These are phyloP conservation scores for Heliornis fulica DNA, from an alignment of 2,113 vertebrate species.

Conservation along the genomic window DNA sequence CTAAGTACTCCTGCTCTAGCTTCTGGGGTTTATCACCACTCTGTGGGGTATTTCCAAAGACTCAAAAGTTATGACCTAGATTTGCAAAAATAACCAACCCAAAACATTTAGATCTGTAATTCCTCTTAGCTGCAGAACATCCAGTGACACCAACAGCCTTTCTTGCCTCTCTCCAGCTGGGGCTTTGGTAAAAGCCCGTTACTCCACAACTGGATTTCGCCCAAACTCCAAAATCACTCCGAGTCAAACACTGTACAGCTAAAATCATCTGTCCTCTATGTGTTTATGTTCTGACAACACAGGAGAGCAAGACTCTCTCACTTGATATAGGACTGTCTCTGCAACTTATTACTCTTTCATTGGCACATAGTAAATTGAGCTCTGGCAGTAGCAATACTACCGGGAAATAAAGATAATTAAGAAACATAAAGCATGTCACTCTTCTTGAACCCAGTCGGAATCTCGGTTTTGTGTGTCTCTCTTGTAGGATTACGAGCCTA, in stretches of 20 bases:
- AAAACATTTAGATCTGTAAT: background rate
- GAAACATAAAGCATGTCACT: constrained; percentile 78
- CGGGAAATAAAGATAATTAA: constrained; percentile 81
- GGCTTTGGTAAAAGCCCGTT: background rate
- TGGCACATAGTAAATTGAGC: constrained; percentile 71
- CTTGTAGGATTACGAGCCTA: constrained; percentile 48
- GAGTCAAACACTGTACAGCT: constrained; percentile 25
- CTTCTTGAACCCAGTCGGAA: constrained; percentile 66
- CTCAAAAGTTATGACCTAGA: background rate
- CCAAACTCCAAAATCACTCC: background rate
- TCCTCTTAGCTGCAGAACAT: background rate
- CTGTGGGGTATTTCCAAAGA: background rate
- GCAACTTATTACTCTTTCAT: constrained; percentile 72
- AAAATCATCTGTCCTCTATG: constrained; percentile 25
- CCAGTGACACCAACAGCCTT: background rate
- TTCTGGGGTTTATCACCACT: background rate
- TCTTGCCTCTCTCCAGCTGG: background rate
- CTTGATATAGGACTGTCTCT: constrained; percentile 66
- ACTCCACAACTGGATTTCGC: background rate
- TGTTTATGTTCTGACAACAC: constrained; percentile 61
- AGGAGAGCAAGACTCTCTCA: constrained; percentile 64
- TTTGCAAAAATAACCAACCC: background rate
- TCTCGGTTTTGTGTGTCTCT: constrained; percentile 55
- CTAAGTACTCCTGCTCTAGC: background rate
- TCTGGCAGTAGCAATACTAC: constrained; percentile 70